Percentiles rank a stretch among this genome's conserved stretches.
These are phyloP conservation scores for Trachelus iudaicus DNA, from an alignment of 2,888 invertebrate species.

Conservation along the genomic window DNA sequence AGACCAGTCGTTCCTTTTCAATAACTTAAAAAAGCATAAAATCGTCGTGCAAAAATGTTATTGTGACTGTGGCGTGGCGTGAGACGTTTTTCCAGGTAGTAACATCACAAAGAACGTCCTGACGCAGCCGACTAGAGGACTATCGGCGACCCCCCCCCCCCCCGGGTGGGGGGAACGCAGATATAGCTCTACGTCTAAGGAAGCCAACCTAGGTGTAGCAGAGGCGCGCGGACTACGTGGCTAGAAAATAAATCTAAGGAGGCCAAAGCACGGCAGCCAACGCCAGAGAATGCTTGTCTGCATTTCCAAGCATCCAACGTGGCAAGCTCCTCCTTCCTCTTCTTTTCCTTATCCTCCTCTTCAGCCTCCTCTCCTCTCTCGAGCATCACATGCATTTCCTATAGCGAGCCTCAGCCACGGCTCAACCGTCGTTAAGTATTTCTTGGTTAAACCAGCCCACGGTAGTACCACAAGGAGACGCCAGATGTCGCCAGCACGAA, in stretches of 20 bases:
- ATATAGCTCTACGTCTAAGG: not conserved
- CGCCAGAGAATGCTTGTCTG: constrained; percentile 38
- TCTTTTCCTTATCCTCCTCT: constrained; percentile 11
- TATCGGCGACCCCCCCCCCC: not conserved
- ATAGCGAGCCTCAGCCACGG: not conserved
- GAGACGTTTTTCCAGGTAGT: not conserved
- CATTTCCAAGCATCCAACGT: constrained; percentile 38
- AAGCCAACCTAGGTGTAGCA: constrained; percentile 13
- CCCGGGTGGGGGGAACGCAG: not conserved
- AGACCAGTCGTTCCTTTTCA: not conserved
- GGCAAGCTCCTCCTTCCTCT: constrained; percentile 25
- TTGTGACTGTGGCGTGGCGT: not conserved
- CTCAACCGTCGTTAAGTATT: not conserved
- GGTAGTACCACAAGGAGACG: not conserved
- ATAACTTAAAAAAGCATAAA: not conserved
- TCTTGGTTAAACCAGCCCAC: not conserved
- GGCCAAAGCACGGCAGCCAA: constrained; percentile 25
- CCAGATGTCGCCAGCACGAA: not conserved
- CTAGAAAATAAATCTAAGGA: constrained; percentile 44
- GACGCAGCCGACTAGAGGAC: not conserved
- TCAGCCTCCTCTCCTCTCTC: constrained; percentile 3
- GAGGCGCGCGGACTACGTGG: constrained; percentile 40
- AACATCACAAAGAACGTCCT: not conserved
- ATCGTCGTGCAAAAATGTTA: not conserved
- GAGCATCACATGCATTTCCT: constrained; percentile 3